Evolutionary conservation across 2,888 invertebrate species (phyloP), one percentile per base, ranked within the genome.

Genomic region (Phalera bucephala): DNA sequence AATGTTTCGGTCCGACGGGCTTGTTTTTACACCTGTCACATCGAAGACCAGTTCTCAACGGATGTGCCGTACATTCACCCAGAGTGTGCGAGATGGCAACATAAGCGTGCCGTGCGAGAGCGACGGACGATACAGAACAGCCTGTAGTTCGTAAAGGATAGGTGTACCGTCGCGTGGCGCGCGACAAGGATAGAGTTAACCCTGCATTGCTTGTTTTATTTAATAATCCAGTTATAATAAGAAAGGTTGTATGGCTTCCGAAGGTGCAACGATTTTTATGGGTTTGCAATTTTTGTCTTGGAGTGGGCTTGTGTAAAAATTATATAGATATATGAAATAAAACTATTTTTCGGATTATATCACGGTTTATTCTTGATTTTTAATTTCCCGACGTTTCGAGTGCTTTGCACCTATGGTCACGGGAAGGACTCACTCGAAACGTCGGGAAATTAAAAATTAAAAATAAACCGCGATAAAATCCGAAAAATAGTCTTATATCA

Each of bases 11-110:
- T 14, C 25, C 34, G 45, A 51, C 38, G 40, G 50, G 62, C 62
- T 63, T 53, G 72, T 75, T 75, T 80, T 83, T 80, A 78, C 83
- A 84, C 83, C 83, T 84, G 83, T 81, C 83, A 74, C 68, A 57
- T 61, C 52, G 48, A 40, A 39, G 67, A 82, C 80, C 76, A 54
- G 83, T 82, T 79, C 68, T 42, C 60, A 70, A 58, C 83, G 83
- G 83, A 83, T 80, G 81, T 78, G 38, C 44, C 72, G 83, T 64
- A 45, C 83, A 57, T 84, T 84, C 72, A 83, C 83, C 83, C 67
- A 74, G 64, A 35, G 52, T 3, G 54, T 73, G 36, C 33, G 54
- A 54, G 74, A 78, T 34, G 12, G 60, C 8, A 1, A 40, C 35
- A 78, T 77, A 81, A 76, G 74, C 68, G 75, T 72, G 72, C 72